Base-by-base conservation (phyloP, 2,113 vertebrate species). In the Xiphorhynchus elegans region DNA sequence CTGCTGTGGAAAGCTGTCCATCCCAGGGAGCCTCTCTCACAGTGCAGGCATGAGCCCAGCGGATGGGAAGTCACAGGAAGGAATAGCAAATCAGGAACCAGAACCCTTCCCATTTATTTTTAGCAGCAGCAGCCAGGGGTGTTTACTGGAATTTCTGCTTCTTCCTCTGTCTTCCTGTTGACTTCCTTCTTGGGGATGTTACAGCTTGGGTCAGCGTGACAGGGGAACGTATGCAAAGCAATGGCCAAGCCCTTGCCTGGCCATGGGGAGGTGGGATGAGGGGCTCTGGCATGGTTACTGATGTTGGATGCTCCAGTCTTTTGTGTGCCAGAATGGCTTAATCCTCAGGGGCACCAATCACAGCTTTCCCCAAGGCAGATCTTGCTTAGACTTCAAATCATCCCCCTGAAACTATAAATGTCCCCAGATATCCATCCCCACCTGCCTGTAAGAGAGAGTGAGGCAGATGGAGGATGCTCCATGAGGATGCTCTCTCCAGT, bases 41-140 rank as follows among this genome's bases (percentile, higher is more conserved):
- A 46, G 59, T 4, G 2, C 62, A 52, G 56, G 33, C 40, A 18
- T 10, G n/a, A 84, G 35, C 49, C 76, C 31, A 3, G 39, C 0
- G 1, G 81, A 64, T 11, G 46, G 70, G 60, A 85, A 89, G 79
- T 70, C 4, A 0, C 90, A 90, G 92, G 94, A 95, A 96, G 80
- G 83, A 95, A 87, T 33, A 87, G 55, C 40, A 78, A 46, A 59
- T 68, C 56, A 75, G 64, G 86, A 96, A 74, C 31, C 40, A 62
- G 89, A 67, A 77, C 50, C 44, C 47, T 95, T 95, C 76, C 89
- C 37, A 3, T 76, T 84, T 94, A 95, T 95, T 93, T 97, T 94
- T 97, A 96, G 93, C 72, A 93, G 84, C 75, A 87, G 70, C 47
- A 73, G 28, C 17, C 66, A 66, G 73, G 21, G 20, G 31, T 93